phyloP scores from a whole-genome alignment of 2,888 invertebrate genomes.

The Mimachlamys varia region DNA sequence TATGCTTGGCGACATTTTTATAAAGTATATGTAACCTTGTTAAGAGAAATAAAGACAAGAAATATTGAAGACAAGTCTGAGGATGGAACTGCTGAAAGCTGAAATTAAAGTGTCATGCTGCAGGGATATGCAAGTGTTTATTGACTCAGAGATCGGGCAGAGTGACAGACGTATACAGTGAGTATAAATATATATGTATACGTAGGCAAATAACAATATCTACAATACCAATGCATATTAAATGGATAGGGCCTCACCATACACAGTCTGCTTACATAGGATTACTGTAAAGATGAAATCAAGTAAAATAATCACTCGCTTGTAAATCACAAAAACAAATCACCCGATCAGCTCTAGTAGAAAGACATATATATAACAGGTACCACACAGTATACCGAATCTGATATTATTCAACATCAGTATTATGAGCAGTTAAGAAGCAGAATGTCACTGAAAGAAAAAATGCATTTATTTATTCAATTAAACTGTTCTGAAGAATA shows the following conservation, averaged over 20 bases:
- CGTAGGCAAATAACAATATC: not conserved
- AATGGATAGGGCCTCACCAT: slow-evolving; percentile 8
- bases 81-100: not conserved
- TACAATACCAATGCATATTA: not conserved
- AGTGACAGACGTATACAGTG: not conserved
- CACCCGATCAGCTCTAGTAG: not conserved
- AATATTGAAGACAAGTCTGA: not conserved
- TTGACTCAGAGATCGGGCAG: not conserved
- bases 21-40: no score
- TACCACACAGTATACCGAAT: not conserved
- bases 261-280: not conserved
- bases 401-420: not conserved
- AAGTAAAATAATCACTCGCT: not conserved
- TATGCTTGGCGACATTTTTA: no score
- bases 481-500: no score
- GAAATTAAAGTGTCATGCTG: not conserved
- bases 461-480: not conserved
- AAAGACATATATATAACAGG: not conserved
- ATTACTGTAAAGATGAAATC: slow-evolving; percentile 29
- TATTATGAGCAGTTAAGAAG: not conserved
- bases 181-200: slow-evolving; percentile 6
- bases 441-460: not conserved
- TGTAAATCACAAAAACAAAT: not conserved
- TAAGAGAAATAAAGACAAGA: not conserved
- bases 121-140: not conserved